Evolutionary conservation across 2,113 vertebrate species (phyloP).

Genomic region (Patagioenas fasciata): DNA sequence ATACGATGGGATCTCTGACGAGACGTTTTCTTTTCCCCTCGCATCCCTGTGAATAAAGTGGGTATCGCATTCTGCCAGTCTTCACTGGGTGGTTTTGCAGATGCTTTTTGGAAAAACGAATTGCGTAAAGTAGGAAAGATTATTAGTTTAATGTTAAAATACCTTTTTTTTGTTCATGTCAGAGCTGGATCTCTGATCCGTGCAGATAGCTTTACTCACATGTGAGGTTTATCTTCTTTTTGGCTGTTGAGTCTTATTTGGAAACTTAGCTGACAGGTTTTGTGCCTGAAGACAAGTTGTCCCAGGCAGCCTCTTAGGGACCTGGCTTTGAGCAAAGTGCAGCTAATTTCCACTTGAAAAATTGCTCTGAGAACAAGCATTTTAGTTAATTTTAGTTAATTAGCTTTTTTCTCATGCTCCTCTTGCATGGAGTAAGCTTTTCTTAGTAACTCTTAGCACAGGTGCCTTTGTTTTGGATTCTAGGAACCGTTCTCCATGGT

Average conservation of each 20-base stretch:
- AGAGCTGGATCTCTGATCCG: not conserved
- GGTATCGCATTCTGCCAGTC: not conserved
- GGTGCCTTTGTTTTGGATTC: slow-evolving; percentile 1
- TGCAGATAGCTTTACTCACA: not conserved
- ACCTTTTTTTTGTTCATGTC: not conserved
- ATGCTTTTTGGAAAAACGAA: not conserved
- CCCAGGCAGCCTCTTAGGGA: not conserved
- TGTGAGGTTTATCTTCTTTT: not conserved
- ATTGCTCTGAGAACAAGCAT: not conserved
- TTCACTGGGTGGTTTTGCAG: not conserved
- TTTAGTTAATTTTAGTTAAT: not conserved
- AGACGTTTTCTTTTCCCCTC: not conserved
- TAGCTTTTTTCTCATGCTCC: not conserved
- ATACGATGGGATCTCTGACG: not conserved
- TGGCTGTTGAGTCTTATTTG: not conserved
- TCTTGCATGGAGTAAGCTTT: not conserved
- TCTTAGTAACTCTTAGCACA: slow-evolving; percentile 21
- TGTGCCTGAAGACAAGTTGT: not conserved
- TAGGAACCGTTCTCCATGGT: slow-evolving; percentile 30
- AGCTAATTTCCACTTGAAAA: not conserved
- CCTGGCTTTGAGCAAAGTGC: not conserved
- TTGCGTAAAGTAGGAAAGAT: not conserved
- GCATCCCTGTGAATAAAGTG: not conserved
- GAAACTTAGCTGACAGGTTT: not conserved
- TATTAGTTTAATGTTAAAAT: not conserved